Evolutionary conservation across 2,797 vertebrate genomes (phyloP).

Genomic region (Mareca strepera): DNA sequence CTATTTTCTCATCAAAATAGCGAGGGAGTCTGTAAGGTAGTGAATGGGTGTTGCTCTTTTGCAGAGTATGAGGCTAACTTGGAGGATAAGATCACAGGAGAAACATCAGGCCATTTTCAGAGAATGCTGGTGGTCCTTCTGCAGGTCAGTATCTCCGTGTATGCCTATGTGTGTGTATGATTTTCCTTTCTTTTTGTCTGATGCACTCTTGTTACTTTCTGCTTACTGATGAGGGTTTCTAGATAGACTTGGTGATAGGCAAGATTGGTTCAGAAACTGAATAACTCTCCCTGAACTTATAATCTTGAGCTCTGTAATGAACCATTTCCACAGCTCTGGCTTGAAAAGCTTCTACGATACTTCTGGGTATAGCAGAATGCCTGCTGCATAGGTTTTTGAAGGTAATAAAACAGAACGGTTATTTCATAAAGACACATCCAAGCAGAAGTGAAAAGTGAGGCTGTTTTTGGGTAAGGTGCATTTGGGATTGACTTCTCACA

Average conservation of each 20-base stretch:
- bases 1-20: background rate
- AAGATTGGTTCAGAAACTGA: background rate
- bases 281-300: background rate
- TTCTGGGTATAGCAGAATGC: background rate
- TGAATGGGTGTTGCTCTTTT: conserved; percentile 58
- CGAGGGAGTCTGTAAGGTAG: background rate
- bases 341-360: background rate
- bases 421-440: background rate
- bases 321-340: background rate
- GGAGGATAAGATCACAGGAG: conserved; percentile 90
- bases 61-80: conserved; percentile 88
- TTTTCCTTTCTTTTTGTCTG: background rate
- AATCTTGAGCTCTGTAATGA: background rate
- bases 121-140: conserved; percentile 91
- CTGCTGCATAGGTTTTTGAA: accelerated
- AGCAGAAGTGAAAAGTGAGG: background rate
- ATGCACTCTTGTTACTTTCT: accelerated
- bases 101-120: conserved; percentile 92
- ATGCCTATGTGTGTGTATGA: no score
- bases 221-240: background rate
- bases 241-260: background rate
- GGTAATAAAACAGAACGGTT: background rate
- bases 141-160: conserved; percentile 81
- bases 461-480: background rate
- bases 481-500: background rate